phyloP scores from a whole-genome alignment of 2,888 invertebrate species.

The Polydrusus pterygomalis region DNA sequence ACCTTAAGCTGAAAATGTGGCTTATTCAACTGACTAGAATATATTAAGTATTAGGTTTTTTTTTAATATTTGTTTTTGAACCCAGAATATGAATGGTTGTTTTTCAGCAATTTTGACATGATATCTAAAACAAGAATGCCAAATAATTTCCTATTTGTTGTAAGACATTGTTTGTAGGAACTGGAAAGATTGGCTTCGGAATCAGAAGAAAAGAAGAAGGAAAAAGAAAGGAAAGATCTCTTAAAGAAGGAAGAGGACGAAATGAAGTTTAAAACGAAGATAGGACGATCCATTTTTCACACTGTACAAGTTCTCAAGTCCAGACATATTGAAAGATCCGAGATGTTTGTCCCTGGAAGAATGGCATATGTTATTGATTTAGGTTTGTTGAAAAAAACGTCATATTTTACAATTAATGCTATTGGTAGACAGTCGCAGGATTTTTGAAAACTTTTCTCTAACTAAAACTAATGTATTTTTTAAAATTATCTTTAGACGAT shows the following conservation, averaged over 20 bases:
- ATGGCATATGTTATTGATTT: constrained; percentile 99
- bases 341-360: constrained; percentile 93
- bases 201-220: constrained; percentile 72
- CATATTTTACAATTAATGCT: not conserved
- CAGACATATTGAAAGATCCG: constrained; percentile 86
- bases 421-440: too few relatives aligned
- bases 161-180: constrained; percentile 70
- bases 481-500: constrained; percentile 78
- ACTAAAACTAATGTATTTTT: not conserved
- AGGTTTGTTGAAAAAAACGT: constrained; percentile 61
- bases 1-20: too few relatives aligned
- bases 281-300: constrained; percentile 86
- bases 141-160: too few relatives aligned
- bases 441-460: too few relatives aligned
- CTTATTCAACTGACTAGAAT: too few relatives aligned
- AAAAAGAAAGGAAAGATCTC: constrained; percentile 66
- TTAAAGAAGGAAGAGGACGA: constrained; percentile 82
- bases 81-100: too few relatives aligned
- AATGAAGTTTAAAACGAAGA: constrained; percentile 86
- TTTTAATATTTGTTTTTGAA: too few relatives aligned
- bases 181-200: constrained; percentile 83
- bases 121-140: too few relatives aligned
- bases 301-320: constrained; percentile 81
- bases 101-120: too few relatives aligned
- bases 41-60: too few relatives aligned